Evolutionary conservation across 2,797 vertebrate species (phyloP).

Genomic region (Chlorospingus semifuscus): DNA sequence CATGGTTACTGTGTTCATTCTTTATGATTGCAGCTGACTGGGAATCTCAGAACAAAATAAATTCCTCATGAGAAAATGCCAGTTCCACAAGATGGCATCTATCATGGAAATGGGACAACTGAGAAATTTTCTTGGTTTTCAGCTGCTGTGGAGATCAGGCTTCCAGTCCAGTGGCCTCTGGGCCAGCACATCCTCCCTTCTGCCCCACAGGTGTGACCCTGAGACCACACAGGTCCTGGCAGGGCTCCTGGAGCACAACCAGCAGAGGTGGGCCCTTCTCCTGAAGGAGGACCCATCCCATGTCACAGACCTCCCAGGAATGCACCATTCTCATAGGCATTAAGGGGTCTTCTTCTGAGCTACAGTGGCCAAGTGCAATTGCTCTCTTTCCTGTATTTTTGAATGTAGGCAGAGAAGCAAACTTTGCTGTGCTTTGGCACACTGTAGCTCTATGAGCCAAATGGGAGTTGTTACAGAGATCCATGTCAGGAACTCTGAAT

Average conservation of each 20-base stretch:
- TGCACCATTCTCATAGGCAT: not conserved
- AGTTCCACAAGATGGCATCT: not conserved
- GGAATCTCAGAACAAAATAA: not conserved
- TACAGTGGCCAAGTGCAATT: not conserved
- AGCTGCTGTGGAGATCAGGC: not conserved
- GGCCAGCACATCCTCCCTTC: not conserved
- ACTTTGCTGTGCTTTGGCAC: not conserved
- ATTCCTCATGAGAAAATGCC: not conserved
- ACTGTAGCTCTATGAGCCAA: not conserved
- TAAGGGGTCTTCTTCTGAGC: not conserved
- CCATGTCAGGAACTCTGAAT: not conserved
- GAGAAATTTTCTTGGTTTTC: not conserved
- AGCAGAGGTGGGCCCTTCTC: not conserved
- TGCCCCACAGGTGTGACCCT: not conserved
- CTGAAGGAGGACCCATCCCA: not conserved
- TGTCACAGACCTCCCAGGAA: not conserved
- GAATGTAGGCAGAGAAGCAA: not conserved
- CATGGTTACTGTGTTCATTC: not conserved
- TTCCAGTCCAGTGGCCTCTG: not conserved
- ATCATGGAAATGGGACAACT: not conserved
- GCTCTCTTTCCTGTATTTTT: not conserved
- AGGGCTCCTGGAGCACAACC: not conserved
- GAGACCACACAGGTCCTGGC: not conserved
- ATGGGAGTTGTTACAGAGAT: not conserved
- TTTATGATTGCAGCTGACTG: not conserved